Percentiles rank a stretch among this genome's conserved stretches.
Conservation (phyloP, 1,140 invertebrate genomes). For the Apis florea region DNA sequence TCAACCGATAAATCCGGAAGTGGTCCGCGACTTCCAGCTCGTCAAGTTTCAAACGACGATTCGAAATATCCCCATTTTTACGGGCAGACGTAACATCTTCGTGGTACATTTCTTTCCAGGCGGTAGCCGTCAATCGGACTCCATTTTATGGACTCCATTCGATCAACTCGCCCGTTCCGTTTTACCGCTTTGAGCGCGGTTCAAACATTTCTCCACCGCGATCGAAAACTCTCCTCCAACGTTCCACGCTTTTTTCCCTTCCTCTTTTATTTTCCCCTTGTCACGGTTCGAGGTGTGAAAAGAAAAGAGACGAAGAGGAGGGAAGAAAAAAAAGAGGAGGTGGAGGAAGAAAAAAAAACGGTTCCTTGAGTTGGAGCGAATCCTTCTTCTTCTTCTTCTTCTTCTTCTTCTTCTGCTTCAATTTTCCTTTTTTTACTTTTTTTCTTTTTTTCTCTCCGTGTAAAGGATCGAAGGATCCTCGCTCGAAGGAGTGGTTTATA, state of each 20-base stretch:
- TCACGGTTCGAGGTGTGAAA: background rate
- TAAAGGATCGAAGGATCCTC: background rate
- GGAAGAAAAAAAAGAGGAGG: background rate
- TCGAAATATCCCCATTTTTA: slow-evolving; percentile 38
- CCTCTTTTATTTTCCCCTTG: background rate
- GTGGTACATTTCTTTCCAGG: slow-evolving; percentile 38
- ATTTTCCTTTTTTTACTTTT: background rate
- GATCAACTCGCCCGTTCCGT: slow-evolving; percentile 23
- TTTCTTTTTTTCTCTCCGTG: background rate
- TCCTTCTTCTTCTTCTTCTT: background rate
- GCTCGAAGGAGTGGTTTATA: no score
- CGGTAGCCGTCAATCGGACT: slow-evolving; percentile 27
- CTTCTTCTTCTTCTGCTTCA: background rate
- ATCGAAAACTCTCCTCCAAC: slow-evolving; percentile 8
- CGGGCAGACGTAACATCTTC: slow-evolving; percentile 19
- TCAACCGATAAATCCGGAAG: background rate
- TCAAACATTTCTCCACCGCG: slow-evolving; percentile 25
- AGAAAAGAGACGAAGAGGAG: background rate
- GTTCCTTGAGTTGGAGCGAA: slow-evolving; percentile 27
- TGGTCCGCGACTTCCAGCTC: slow-evolving; percentile 4
- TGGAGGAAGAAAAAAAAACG: background rate
- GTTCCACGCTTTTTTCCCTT: background rate
- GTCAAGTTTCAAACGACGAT: slow-evolving; percentile 7
- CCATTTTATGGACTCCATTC: slow-evolving; percentile 48
- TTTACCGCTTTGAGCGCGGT: background rate